Conservation (phyloP, 2,888 invertebrate genomes). For the Megastigmus dorsalis region DNA sequence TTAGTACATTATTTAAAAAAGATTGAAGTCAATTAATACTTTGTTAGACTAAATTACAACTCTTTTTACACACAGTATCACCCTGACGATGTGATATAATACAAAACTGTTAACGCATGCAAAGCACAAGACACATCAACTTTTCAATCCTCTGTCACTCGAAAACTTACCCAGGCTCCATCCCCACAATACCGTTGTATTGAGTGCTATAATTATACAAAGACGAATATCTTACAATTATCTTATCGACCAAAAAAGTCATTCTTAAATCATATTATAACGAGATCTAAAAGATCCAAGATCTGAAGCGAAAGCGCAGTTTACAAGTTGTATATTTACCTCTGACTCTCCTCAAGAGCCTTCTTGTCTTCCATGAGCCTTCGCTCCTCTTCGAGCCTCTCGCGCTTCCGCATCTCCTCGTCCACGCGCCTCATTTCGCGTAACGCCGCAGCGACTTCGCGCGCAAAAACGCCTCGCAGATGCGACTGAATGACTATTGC, state of each 20-base stretch:
- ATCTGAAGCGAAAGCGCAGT: background rate
- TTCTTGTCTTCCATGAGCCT: constrained; percentile 77
- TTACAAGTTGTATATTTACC: constrained; percentile 72
- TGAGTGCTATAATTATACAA: constrained; percentile 74
- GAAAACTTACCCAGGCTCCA: constrained; percentile 76
- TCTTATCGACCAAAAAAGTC: background rate
- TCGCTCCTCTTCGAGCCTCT: constrained; percentile 83
- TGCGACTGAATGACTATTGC: constrained; percentile 91
- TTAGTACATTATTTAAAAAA: too few relatives aligned
- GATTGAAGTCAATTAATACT: too few relatives aligned
- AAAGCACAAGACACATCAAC: constrained; percentile 48
- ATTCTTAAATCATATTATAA: too few relatives aligned
- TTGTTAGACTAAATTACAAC: background rate
- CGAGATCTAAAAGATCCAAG: too few relatives aligned
- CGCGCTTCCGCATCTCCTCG: constrained; percentile 88
- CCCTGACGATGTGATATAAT: background rate
- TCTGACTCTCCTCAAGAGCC: constrained; percentile 80
- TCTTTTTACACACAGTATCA: background rate
- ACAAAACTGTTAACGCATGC: constrained; percentile 42
- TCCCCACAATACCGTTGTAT: constrained; percentile 76
- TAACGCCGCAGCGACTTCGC: constrained; percentile 90
- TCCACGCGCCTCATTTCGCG: constrained; percentile 91
- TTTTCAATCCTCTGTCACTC: constrained; percentile 21
- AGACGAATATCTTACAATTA: constrained; percentile 39
- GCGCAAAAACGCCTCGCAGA: constrained; percentile 90